These are phyloP conservation scores for Micromys minutus DNA, from an alignment of 2,113 vertebrate species.

Conservation along the genomic window DNA sequence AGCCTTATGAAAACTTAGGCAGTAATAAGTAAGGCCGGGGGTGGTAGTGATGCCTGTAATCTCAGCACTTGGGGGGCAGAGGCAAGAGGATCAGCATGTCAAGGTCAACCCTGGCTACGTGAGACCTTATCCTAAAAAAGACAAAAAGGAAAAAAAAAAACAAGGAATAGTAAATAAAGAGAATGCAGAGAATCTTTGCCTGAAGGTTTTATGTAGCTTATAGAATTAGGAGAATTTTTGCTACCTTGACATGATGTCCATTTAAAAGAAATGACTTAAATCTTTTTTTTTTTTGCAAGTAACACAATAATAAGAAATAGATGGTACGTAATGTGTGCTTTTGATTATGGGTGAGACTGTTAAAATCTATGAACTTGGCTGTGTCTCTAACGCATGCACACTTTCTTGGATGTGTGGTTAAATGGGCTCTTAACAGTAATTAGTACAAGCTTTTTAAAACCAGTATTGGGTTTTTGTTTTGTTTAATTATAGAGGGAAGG, in stretches of 20 bases:
- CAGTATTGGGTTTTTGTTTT: background rate
- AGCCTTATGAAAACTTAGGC: slow-evolving; percentile 26
- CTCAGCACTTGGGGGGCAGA: background rate
- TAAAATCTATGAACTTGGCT: slow-evolving; percentile 52
- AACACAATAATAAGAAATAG: slow-evolving; percentile 23
- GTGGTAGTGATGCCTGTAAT: background rate
- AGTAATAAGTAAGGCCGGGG: background rate
- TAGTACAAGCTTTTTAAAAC: slow-evolving; percentile 4
- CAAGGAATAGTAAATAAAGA: slow-evolving; percentile 5
- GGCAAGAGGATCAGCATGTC: background rate
- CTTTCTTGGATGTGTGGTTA: slow-evolving; percentile 44
- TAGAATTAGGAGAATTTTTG: slow-evolving; percentile 55
- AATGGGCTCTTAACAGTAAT: slow-evolving; percentile 8
- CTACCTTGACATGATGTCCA: slow-evolving; percentile 34
- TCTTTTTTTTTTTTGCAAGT: slow-evolving; percentile 21
- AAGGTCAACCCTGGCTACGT: background rate
- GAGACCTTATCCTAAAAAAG: background rate
- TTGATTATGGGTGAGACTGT: slow-evolving; percentile 39
- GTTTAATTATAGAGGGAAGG: background rate
- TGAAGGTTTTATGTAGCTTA: slow-evolving; percentile 59
- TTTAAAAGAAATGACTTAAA: slow-evolving; percentile 21
- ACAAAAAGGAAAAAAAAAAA: too few relatives aligned
- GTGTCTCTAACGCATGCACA: background rate
- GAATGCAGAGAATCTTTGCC: slow-evolving; percentile 39
- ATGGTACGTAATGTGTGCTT: slow-evolving; percentile 18